These are phyloP conservation scores for Chaetodon trifascialis DNA, from an alignment of 2,113 vertebrate species.

Conservation along the genomic window DNA sequence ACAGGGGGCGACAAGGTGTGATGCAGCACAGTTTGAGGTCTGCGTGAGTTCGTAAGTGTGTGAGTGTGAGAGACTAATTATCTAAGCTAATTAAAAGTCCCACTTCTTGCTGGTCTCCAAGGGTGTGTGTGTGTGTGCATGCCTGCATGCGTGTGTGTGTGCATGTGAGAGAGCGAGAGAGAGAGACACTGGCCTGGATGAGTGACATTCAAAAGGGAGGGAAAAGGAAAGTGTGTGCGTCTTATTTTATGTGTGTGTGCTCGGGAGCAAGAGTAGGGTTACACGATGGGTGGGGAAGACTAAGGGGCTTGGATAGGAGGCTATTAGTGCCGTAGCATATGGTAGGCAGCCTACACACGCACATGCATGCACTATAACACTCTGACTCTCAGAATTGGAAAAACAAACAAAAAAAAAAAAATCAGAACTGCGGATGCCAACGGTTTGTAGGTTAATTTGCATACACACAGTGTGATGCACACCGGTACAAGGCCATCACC, in stretches of 20 bases:
- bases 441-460: too few species aligned
- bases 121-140: constrained; percentile 37
- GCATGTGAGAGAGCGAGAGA: too few species aligned
- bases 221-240: constrained; percentile 4
- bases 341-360: background rate
- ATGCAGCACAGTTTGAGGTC: constrained; percentile 45
- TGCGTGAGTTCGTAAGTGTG: constrained; percentile 18
- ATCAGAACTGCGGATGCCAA: too few species aligned
- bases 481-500: too few species aligned
- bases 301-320: background rate
- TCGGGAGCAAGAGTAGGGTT: too few species aligned
- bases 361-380: background rate
- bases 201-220: constrained; percentile 60
- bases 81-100: constrained; percentile 79
- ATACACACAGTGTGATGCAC: too few species aligned
- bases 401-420: background rate
- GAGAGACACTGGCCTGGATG: constrained; percentile 66
- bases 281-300: constrained; percentile 3
- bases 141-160: too few species aligned
- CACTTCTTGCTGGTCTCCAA: constrained; percentile 74
- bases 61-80: constrained; percentile 70
- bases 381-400: background rate
- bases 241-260: background rate
- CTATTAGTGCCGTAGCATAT: constrained; percentile 4
- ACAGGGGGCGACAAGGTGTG: constrained; percentile 48